Evolutionary conservation across 2,113 vertebrate species (phyloP), one percentile per base, ranked within the genome.

Genomic region (Hipposideros armiger): DNA sequence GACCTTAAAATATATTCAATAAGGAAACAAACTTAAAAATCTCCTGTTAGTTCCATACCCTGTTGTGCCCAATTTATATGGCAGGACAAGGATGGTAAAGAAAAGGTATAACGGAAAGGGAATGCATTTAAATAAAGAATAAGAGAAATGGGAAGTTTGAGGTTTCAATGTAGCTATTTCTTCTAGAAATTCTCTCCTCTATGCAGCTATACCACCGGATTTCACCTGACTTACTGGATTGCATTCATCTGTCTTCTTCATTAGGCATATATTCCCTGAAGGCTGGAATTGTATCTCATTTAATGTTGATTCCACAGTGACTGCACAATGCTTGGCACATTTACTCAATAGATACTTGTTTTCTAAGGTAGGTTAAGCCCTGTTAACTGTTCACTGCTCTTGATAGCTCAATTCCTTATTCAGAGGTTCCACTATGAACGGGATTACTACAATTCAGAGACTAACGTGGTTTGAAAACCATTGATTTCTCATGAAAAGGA

Each of bases 401-500:
- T 60, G 66, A 47, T 16, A 87, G 69, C 24, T 90, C 14, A 20
- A 52, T 67, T 76, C n/a, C 58, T 82, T 81, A 30, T 54, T 91
- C 26, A 66, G 64, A 91, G 76, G 17, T 66, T 69, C 60, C 13
- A 24, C 4, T 45, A 47, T 1, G 8, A 87, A 28, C 54, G 24
- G 9, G n/a, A 42, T 26, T 40, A 82, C n/a, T 69, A 56, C 5
- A 66, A 20, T 15, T 80, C 52, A 45, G 40, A 74, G 87, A 94
- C 56, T 52, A 30, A 81, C 42, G 16, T 56, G 10, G 15, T 60
- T 91, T 76, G 40, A 28, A 73, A 91, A 60, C 32, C 26, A 62
- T 17, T 82, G 56, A 90, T 88, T 91, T 72, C 77, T 47, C 69
- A 91, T 52, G 45, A 82, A 90, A 85, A 30, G 17, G 26, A 94